Evolutionary conservation across 2,113 vertebrate genomes (phyloP), one percentile per base, ranked within the genome.

Genomic region (Labeo catla): DNA sequence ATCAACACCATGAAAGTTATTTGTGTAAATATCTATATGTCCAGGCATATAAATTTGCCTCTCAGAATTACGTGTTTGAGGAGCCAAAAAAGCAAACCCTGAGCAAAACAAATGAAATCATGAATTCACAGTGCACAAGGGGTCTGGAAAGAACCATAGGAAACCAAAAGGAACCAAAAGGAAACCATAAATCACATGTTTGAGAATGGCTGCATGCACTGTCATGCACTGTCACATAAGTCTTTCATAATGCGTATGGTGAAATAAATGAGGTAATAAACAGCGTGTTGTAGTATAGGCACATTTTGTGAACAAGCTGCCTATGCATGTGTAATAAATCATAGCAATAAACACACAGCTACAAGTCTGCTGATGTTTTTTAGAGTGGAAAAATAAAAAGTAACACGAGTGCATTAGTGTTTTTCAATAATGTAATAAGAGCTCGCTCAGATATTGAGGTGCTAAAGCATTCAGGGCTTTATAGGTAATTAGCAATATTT

Each of bases 81-180:
- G 4, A 79, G 65, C 65, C 81, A 84, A 87, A 77, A 59, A n/a
- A 23, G 8, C 65, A 87, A 84, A 13, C 28, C 1, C 52, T 45
- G 28, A 76, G 63, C n/a, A 79, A 84, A 78, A 10, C 36, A 6
- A 65, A 52, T 65, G 28, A 73, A 73, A 84, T 80, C 68, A 84
- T 16, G 34, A 54, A 63, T 74, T 28, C 76, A 78, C 65, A 61
- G 49, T 50, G 50, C 83, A 23, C 54, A 68, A 28, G 66, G 54
- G 11, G 28, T 63, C 43, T 84, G 43, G 45, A 80, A 68, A 61
- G 16, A 74, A 43, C 28, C 28, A 61, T 23, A 34, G 57, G n/a
- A 61, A 47, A 65, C 34, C 57, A 76, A n/a, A n/a, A n/a, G n/a
- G n/a, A n/a, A n/a, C 28, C 28, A 74, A 61, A 45, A 34, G 57